A percentile compares a stretch with the other conserved stretches of the same genome.
Evolutionary conservation across 1,140 invertebrate species (phyloP).

Genomic region (Drosophila nigrodunni): DNA sequence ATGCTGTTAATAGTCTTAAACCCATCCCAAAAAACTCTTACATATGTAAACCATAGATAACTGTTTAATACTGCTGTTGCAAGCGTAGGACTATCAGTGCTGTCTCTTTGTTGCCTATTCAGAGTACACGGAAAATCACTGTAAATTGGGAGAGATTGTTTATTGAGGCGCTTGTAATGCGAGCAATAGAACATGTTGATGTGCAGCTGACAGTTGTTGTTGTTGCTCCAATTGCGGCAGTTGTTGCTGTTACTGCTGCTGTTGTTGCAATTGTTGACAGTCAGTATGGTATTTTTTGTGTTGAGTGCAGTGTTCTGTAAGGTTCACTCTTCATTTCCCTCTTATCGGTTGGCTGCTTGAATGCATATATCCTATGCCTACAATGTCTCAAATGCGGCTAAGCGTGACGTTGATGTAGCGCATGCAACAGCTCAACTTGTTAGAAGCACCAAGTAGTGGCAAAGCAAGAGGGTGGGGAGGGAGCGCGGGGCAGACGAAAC

Average conservation of each 20-base stretch:
- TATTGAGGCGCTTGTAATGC: constrained; percentile 25
- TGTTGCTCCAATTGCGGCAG: constrained; percentile 6
- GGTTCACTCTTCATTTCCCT: background rate
- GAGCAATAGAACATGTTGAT: constrained; percentile 19
- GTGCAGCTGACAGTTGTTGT: constrained; percentile 29
- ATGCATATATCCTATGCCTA: constrained; percentile 57
- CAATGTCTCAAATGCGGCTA: constrained; percentile 75
- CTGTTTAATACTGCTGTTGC: constrained; percentile 22
- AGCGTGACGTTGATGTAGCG: constrained; percentile 78
- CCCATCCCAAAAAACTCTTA: background rate
- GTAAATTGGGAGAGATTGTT: constrained; percentile 55
- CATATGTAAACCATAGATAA: constrained; percentile 34
- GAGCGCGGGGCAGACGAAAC: constrained; percentile 8
- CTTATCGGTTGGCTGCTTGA: constrained; percentile 8
- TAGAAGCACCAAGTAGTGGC: background rate
- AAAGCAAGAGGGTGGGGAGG: no score
- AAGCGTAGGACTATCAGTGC: constrained; percentile 2
- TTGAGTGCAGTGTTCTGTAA: constrained; percentile 16
- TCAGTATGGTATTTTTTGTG: constrained; percentile 14
- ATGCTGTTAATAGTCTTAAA: no score
- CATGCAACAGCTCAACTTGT: constrained; percentile 77
- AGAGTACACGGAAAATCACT: constrained; percentile 40
- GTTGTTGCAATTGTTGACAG: constrained; percentile 15
- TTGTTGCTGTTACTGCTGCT: background rate
- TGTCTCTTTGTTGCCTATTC: background rate